Base-by-base conservation (phyloP, 2,888 invertebrate species). In the Pegoplata infirma region DNA sequence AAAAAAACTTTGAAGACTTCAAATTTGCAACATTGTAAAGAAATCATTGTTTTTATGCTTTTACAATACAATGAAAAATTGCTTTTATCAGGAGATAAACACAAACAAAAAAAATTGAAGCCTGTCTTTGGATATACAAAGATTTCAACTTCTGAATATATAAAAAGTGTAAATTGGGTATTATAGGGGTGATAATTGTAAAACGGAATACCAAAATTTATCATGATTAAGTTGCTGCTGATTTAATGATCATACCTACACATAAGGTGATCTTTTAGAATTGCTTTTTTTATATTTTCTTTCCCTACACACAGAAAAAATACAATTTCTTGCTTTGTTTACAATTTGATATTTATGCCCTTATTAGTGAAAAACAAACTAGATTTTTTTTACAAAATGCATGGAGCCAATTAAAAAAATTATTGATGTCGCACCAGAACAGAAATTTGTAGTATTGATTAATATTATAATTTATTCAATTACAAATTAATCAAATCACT, bases 151-250 rank as follows among this genome's bases (percentile, higher is more conserved):
- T n/a, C n/a, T n/a, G n/a, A n/a, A n/a, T n/a, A 40, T n/a, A 40
- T 5, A n/a, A 63, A 67, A 67, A 67, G 46, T 67, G 63, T 67
- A 58, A 72, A 75, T 75, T 71, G 51, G 25, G 8, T 53, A 72
- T 72, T 75, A 53, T 56, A 72, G 71, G 75, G 75, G 67, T 75
- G 75, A 79, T 79, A 72, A 79, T 75, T 75, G 71, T 63, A 46
- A 44, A 19, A 21, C 17, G 19, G 49, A 56, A 75, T 67, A 46
- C 47, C 21, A 58, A 58, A 46, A 17, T n/a, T n/a, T 53, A 64
- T 47, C 53, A 53, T 40, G 53, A 46, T 53, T 21, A 53, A 44
- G 59, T n/a, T 46, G 32, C 2, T 47, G 19, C 3, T 58, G 63
- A 59, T 66, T 66, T 44, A 67, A 67, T 61, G 74, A 63, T 68